Evolutionary conservation across 2,888 invertebrate genomes (phyloP).

Genomic region (Phortica magna): DNA sequence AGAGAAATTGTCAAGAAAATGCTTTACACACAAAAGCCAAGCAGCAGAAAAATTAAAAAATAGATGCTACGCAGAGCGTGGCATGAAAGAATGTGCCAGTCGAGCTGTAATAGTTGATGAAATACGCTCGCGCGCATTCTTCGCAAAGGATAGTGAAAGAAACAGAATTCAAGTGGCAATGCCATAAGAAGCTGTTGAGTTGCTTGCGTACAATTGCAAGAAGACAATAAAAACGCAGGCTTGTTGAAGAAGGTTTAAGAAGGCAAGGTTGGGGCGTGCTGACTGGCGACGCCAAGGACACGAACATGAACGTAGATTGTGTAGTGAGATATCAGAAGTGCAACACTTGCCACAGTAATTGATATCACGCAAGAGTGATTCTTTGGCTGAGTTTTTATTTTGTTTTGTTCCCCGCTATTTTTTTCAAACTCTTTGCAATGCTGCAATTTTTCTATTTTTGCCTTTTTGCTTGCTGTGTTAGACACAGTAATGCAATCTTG

Average conservation of each 20-base stretch:
- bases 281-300: slow-evolving; percentile 27
- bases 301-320: background rate
- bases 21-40: slow-evolving; percentile 47
- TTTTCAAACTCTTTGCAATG: background rate
- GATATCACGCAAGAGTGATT: slow-evolving; percentile 71
- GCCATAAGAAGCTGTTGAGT: slow-evolving; percentile 57
- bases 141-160: slow-evolving; percentile 26
- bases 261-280: no score
- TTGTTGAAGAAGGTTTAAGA: no score
- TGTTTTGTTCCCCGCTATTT: background rate
- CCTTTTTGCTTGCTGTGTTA: background rate
- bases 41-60: slow-evolving; percentile 45
- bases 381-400: slow-evolving; percentile 41
- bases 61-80: slow-evolving; percentile 30
- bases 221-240: no score
- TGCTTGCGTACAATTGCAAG: background rate
- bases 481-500: background rate
- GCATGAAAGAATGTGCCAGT: slow-evolving; percentile 19
- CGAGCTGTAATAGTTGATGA: slow-evolving; percentile 23
- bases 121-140: slow-evolving; percentile 12
- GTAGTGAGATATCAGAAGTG: slow-evolving; percentile 46
- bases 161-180: slow-evolving; percentile 53
- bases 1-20: slow-evolving; percentile 65
- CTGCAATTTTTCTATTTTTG: background rate
- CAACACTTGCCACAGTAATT: slow-evolving; percentile 71